phyloP scores from a whole-genome alignment of 2,113 vertebrate genomes.

The Tachycineta bicolor region DNA sequence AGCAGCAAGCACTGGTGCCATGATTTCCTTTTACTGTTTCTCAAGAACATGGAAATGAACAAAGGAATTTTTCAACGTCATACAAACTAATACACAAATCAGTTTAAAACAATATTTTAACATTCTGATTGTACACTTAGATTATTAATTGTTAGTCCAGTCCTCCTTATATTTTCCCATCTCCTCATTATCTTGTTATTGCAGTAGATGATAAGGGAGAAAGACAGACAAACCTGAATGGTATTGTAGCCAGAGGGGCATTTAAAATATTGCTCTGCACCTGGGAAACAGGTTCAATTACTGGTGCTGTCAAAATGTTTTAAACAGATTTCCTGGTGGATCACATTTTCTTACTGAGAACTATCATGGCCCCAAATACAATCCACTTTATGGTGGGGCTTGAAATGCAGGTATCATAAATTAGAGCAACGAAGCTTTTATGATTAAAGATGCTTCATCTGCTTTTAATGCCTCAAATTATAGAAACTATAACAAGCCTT shows the following conservation, averaged over 20 bases:
- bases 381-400: slow-evolving; percentile 46
- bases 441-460: slow-evolving; percentile 68
- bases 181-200: slow-evolving; percentile 60
- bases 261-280: slow-evolving; percentile 72
- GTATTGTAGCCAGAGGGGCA: slow-evolving; percentile 66
- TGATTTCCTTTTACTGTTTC: background rate
- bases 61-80: background rate
- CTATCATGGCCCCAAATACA: slow-evolving; percentile 62
- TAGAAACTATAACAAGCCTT: slow-evolving; percentile 60
- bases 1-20: background rate
- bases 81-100: background rate
- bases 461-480: slow-evolving; percentile 67
- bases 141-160: slow-evolving; percentile 18
- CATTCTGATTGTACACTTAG: slow-evolving; percentile 5
- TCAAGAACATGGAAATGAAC: background rate
- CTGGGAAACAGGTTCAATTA: slow-evolving; percentile 78
- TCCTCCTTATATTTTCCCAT: slow-evolving; percentile 11
- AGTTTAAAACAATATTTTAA: slow-evolving; percentile 27
- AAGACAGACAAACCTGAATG: slow-evolving; percentile 55
- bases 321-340: slow-evolving; percentile 74
- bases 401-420: slow-evolving; percentile 66
- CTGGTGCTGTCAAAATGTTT: slow-evolving; percentile 74
- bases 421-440: slow-evolving; percentile 73
- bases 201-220: slow-evolving; percentile 10
- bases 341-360: slow-evolving; percentile 57